phyloP scores from a whole-genome alignment of 1,140 invertebrate species.

The Drosophila lini region DNA sequence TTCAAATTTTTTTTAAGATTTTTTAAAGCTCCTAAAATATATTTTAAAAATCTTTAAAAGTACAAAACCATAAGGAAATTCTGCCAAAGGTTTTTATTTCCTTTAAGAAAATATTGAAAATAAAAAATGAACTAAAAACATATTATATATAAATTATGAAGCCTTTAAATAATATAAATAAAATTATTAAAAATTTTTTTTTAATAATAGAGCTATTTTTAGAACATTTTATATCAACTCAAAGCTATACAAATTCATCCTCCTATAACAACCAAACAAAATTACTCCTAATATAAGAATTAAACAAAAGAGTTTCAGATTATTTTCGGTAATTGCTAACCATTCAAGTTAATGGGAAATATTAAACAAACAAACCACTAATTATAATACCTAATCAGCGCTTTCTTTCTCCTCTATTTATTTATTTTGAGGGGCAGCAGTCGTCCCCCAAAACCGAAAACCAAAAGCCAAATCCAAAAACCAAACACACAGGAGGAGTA shows the following conservation, averaged over 20 bases:
- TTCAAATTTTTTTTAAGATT: too few species aligned
- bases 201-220: too few species aligned
- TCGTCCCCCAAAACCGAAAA: not conserved
- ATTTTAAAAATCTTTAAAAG: not conserved
- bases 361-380: slow-evolving; percentile 41
- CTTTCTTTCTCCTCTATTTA: slow-evolving; percentile 42
- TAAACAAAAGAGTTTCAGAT: slow-evolving; percentile 6
- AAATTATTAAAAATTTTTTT: too few species aligned
- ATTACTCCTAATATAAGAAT: not conserved
- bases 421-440: slow-evolving; percentile 17
- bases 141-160: not conserved
- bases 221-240: too few species aligned
- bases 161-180: not conserved
- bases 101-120: too few species aligned
- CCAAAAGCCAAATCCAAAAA: slow-evolving; percentile 36
- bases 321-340: slow-evolving; percentile 36
- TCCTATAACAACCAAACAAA: not conserved
- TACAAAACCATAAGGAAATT: too few species aligned
- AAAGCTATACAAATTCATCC: too few species aligned
- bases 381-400: slow-evolving; percentile 52
- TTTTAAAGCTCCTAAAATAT: not conserved
- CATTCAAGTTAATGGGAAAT: slow-evolving; percentile 31
- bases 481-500: slow-evolving; percentile 6
- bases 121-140: not conserved
- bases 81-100: not conserved